Percentiles rank a stretch among this genome's conserved stretches.
Conservation (phyloP, 2,888 invertebrate genomes). For the Oscheius sp. region DNA sequence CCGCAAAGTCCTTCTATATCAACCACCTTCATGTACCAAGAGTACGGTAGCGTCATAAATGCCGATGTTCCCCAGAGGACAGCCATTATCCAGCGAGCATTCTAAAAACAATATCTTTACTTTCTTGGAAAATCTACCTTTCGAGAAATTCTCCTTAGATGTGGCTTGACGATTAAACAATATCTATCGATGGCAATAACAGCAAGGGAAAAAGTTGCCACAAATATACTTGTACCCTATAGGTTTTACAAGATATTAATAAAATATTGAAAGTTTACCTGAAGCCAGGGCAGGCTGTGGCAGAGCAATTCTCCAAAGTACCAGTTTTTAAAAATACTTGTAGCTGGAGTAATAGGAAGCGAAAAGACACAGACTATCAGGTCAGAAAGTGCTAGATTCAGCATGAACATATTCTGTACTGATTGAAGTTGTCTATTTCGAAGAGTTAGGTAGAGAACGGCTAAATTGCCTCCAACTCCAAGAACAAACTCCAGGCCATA, state of each 20-base stretch:
- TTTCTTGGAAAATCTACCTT: conserved; percentile 13
- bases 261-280: conserved; percentile 12
- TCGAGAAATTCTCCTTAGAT: conserved; percentile 17
- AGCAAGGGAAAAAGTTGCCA: conserved; percentile 26
- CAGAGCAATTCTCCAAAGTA: conserved; percentile 32
- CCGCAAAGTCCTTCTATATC: conserved; percentile 28
- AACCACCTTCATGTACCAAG: conserved; percentile 30
- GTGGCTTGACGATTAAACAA: conserved; percentile 31
- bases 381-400: conserved; percentile 31
- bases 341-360: conserved; percentile 33
- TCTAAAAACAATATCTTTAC: conserved; percentile 10
- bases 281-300: conserved; percentile 31
- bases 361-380: conserved; percentile 32
- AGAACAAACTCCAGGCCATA: conserved; percentile 26
- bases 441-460: conserved; percentile 28
- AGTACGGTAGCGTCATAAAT: conserved; percentile 31
- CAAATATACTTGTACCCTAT: conserved; percentile 33
- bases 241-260: neutral
- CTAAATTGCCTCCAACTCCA: conserved; percentile 27
- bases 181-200: conserved; percentile 36
- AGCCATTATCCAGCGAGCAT: conserved; percentile 27
- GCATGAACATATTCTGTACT: conserved; percentile 33
- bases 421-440: conserved; percentile 28
- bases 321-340: conserved; percentile 34
- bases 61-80: conserved; percentile 21